Evolutionary conservation across 2,797 vertebrate species (phyloP).

Genomic region (Hypotaenidia okinawae): DNA sequence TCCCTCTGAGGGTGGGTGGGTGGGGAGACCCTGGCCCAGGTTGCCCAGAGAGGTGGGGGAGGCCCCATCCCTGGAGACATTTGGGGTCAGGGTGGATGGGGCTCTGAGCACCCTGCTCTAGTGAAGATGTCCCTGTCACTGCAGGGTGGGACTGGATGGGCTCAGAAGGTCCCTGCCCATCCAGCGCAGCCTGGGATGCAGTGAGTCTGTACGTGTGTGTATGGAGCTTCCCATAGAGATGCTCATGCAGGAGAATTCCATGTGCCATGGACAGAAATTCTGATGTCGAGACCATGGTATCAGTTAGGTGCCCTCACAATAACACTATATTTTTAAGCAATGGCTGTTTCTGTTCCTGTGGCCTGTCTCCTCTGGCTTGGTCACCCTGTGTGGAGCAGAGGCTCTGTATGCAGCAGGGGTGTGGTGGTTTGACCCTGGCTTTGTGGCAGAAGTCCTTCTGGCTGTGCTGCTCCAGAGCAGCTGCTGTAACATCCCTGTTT

Average conservation of each 20-base stretch:
- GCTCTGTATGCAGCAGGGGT: no score
- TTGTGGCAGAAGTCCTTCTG: background rate
- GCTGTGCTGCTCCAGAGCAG: background rate
- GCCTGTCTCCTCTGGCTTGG: background rate
- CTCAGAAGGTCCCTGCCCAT: no score
- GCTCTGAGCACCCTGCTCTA: no score
- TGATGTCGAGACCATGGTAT: background rate
- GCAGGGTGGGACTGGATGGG: no score
- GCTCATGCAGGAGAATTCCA: background rate
- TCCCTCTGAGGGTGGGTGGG: no score
- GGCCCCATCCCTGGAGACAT: no score
- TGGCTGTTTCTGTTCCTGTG: background rate
- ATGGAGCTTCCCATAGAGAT: background rate
- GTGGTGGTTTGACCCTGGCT: no score
- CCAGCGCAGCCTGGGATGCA: no score
- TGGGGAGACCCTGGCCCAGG: no score
- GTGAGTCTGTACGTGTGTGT: fast-evolving
- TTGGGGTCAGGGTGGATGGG: no score
- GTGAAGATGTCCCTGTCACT: no score
- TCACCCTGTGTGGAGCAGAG: background rate
- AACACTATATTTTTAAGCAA: background rate
- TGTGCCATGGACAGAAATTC: background rate
- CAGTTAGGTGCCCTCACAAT: fast-evolving
- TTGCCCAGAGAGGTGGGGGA: no score
- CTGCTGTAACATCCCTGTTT: background rate